Base-by-base conservation (phyloP, 1,140 invertebrate genomes). In the Zaprionus tsacasi region DNA sequence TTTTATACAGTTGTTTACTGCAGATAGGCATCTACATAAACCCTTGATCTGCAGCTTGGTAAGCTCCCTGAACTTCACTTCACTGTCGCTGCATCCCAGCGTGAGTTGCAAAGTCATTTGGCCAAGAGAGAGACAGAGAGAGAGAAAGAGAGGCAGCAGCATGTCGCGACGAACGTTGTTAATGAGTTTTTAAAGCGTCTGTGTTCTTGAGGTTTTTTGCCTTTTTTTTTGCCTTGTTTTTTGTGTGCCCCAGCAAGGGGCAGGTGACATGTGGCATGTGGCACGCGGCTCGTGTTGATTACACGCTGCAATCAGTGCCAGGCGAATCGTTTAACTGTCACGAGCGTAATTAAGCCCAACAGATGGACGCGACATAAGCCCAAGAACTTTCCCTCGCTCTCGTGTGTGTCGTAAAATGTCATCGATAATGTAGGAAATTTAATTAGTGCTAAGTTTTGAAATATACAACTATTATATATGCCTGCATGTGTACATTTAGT, bases 341-440 rank as follows among this genome's bases (percentile, higher is more conserved):
- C 25, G 52, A 59, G 35, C 60, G 70, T 63, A 70, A 78, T 78
- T 75, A 78, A 78, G 71, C 71, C 48, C 60, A 43, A 45, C 72
- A 48, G 59, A 55, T 54, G 72, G 43, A 21, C 57, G 67, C 63
- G 60, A 70, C 70, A 70, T 75, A 35, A 45, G 40, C 40, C 40
- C 58, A 60, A 60, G 33, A 74, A 74, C 77, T 65, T 77, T 70
- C 30, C 17, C 27, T 35, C 12, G 25, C 25, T 38, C 13, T 21
- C 21, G 21, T 21, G 25, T 66, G 36, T 72, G 63, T 64, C 76
- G 65, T 73, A 66, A 73, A 79, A 65, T 66, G 50, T 68, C 78
- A 87, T 88, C 80, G 66, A 89, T 87, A 75, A 65, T 66, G 69
- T 69, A 70, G 76, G 76, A 81, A 88, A 87, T 78, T 88, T 73